Evolutionary conservation across 2,113 vertebrate species (phyloP), one percentile per base, ranked within the genome.

Genomic region (Tringa solitaria): DNA sequence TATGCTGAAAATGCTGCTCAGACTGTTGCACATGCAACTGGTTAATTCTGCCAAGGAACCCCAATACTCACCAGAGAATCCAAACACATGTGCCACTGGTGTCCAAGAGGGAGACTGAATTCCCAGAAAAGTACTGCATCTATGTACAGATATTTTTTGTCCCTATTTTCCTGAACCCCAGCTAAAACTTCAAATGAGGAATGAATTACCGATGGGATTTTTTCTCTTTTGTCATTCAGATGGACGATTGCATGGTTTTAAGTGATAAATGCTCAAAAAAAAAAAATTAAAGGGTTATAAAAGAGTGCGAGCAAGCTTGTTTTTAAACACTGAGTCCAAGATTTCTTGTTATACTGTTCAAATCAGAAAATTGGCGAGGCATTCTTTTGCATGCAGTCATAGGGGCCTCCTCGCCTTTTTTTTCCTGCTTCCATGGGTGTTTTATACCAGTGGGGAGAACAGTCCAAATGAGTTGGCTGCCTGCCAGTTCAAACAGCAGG

Each of bases 401-500:
- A 65, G 57, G 93, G 43, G 39, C 72, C 89, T 75, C 22, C 53
- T 90, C 5, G 64, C 15, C 16, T 21, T 83, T 89, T 61, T 70
- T 77, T 28, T 35, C 14, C 41, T 75, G 77, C 84, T 74, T 56
- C 18, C 48, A 63, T 22, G 53, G 39, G 65, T 88, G 68, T 93
- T 96, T 95, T 74, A 81, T 33, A 63, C 30, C 72, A 74, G 60
- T 78, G 60, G 89, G 57, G 48, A 95, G 61, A 96, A 56, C 43
- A 80, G 48, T 17, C 72, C 68, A 83, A 94, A 85, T 63, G 65
- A 95, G 64, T 76, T 96, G 95, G 88, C 93, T 80, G 91, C 41
- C 60, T 94, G 68, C 69, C 59, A 95, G 56, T 89, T 91, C 90
- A 93, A 93, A 68, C 86, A 94, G 53, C 6, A 4, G 84, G 95